Percentiles rank a stretch among this genome's conserved stretches.
Conservation (phyloP, 2,888 invertebrate species). For the Xestia sexstrigata region DNA sequence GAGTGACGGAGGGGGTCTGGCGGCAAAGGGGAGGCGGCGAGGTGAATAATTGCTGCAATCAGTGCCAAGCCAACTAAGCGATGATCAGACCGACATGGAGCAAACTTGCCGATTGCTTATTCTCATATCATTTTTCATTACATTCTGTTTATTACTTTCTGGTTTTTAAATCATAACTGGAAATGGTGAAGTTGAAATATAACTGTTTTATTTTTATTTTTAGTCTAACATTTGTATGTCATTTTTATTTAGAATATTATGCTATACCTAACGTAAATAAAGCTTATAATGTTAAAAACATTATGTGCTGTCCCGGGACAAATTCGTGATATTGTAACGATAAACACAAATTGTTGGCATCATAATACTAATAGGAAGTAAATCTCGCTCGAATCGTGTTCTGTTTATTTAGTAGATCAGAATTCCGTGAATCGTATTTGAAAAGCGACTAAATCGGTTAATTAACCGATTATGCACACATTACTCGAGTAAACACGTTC, state of each 20-base stretch:
- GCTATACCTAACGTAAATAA: not conserved
- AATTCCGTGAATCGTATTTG: slow-evolving; percentile 28
- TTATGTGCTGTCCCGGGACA: not conserved
- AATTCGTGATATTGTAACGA: slow-evolving; percentile 7
- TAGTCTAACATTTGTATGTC: not conserved
- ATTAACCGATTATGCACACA: slow-evolving; percentile 53
- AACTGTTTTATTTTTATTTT: not conserved
- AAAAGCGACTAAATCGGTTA: slow-evolving; percentile 49
- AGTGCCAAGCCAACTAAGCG: slow-evolving; percentile 82
- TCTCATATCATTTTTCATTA: slow-evolving; percentile 31
- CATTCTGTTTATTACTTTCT: not conserved
- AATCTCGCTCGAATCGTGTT: slow-evolving; percentile 35
- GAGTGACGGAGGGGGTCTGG: slow-evolving; percentile 74
- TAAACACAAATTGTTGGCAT: slow-evolving; percentile 34
- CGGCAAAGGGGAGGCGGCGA: slow-evolving; percentile 78
- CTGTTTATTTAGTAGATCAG: slow-evolving; percentile 43
- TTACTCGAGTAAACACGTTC: slow-evolving; percentile 36
- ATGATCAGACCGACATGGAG: slow-evolving; percentile 70
- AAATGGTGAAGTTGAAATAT: not conserved
- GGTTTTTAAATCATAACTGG: not conserved
- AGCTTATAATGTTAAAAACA: not conserved
- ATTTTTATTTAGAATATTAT: not conserved
- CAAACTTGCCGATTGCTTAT: slow-evolving; percentile 66
- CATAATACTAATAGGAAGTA: slow-evolving; percentile 46
- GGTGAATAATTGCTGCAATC: slow-evolving; percentile 87